Percentiles rank a stretch among this genome's conserved stretches.
Conservation (phyloP, 1,140 invertebrate genomes). For the Chironomus striatipennis region DNA sequence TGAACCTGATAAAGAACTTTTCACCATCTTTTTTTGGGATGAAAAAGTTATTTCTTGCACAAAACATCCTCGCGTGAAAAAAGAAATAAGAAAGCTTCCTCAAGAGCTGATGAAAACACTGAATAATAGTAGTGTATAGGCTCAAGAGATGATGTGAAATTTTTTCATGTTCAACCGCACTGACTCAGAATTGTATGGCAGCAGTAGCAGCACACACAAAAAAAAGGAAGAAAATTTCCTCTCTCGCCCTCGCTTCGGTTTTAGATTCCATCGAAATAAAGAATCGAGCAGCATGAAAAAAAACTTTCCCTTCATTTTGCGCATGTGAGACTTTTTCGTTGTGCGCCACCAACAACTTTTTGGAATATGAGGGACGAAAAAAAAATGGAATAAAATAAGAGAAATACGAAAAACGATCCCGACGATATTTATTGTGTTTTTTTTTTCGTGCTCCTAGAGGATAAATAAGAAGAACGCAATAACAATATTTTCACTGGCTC, state of each 20-base stretch:
- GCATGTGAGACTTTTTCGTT: background rate
- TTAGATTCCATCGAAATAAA: background rate
- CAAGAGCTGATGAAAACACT: too few species aligned
- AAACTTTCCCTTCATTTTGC: constrained; percentile 10
- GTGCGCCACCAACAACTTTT: background rate
- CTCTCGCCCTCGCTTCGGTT: background rate
- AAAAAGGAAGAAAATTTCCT: background rate
- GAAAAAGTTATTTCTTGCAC: background rate
- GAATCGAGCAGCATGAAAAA: background rate
- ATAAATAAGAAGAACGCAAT: too few species aligned
- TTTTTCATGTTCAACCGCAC: constrained; percentile 6
- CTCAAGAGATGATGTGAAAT: too few species aligned
- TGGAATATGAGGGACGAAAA: too few species aligned
- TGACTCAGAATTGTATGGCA: constrained; percentile 4
- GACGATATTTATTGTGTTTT: background rate
- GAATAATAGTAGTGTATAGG: too few species aligned
- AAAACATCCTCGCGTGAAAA: background rate
- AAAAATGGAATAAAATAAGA: too few species aligned
- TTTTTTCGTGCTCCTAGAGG: too few species aligned
- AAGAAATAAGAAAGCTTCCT: background rate
- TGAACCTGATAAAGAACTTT: too few species aligned
- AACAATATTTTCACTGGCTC: too few species aligned
- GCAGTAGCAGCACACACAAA: too few species aligned
- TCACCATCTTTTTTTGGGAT: too few species aligned
- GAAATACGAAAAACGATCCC: background rate